Percentiles rank a stretch among this genome's conserved stretches.
Evolutionary conservation across 2,113 vertebrate species (phyloP).

Genomic region (Loxodonta africana): DNA sequence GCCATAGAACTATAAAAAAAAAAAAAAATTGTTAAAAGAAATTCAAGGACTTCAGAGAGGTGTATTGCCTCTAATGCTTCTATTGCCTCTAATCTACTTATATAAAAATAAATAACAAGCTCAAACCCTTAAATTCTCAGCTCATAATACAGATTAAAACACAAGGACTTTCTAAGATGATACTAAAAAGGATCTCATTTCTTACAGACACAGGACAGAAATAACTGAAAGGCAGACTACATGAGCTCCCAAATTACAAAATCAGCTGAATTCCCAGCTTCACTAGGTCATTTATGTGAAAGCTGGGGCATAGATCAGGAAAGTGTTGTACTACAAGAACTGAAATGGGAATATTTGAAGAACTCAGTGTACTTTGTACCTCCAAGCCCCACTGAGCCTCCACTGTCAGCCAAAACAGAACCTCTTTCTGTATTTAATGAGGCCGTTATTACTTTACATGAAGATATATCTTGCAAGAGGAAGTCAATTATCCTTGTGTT

Average conservation of each 20-base stretch:
- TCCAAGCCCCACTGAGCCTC: not conserved
- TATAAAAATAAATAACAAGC: conserved; percentile 27
- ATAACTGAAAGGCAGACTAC: conserved; percentile 30
- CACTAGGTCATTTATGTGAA: not conserved
- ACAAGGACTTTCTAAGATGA: not conserved
- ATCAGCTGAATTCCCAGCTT: not conserved
- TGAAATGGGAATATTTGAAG: not conserved
- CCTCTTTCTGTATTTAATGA: conserved; percentile 37
- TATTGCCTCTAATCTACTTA: not conserved
- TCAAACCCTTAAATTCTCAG: conserved; percentile 24
- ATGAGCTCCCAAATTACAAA: conserved; percentile 12
- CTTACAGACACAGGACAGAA: conserved; percentile 1
- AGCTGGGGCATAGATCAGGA: not conserved
- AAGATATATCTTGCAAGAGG: not conserved
- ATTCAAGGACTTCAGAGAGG: too few species aligned
- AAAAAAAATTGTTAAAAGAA: not conserved
- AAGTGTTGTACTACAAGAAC: not conserved
- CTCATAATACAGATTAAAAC: not conserved
- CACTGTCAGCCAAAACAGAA: not conserved
- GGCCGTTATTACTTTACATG: not conserved
- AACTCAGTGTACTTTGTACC: not conserved
- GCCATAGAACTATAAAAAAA: not conserved
- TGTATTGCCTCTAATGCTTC: not conserved
- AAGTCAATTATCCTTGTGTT: conserved; percentile 60
- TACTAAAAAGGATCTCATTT: conserved; percentile 19